Evolutionary conservation across 2,888 invertebrate species (phyloP).

Genomic region (Leucania comma): DNA sequence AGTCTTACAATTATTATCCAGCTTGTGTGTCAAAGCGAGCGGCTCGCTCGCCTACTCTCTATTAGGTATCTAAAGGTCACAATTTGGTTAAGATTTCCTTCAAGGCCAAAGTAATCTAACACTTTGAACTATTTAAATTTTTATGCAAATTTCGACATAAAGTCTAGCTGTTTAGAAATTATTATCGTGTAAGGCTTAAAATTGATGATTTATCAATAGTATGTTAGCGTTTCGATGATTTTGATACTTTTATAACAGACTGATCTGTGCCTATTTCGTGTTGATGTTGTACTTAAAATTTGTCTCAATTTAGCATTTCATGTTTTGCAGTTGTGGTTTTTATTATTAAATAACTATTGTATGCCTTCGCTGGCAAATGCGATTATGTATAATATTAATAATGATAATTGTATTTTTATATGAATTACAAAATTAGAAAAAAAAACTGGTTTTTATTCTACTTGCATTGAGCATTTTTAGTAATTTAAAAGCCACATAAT

Average conservation of each 20-base stretch:
- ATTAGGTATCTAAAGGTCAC: constrained; percentile 63
- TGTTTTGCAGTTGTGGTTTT: constrained; percentile 80
- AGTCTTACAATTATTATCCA: constrained; percentile 62
- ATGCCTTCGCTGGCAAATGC: constrained; percentile 83
- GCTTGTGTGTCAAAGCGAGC: constrained; percentile 63
- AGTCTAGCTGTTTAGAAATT: constrained; percentile 61
- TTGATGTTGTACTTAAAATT: constrained; percentile 84
- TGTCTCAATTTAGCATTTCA: constrained; percentile 74
- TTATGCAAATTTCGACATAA: constrained; percentile 53
- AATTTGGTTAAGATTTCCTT: constrained; percentile 62
- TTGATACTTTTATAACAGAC: constrained; percentile 71
- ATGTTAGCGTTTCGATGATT: constrained; percentile 64
- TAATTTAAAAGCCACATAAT: neutral
- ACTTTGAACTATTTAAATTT: constrained; percentile 52
- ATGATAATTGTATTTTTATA: constrained; percentile 89
- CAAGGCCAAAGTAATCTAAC: constrained; percentile 64
- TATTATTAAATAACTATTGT: constrained; percentile 77
- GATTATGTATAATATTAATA: constrained; percentile 84
- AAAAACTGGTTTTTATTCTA: constrained; percentile 71
- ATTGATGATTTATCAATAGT: constrained; percentile 64
- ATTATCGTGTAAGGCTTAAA: constrained; percentile 64
- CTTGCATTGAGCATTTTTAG: neutral
- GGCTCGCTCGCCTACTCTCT: constrained; percentile 62
- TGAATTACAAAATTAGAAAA: constrained; percentile 84
- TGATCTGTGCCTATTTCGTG: constrained; percentile 80